phyloP scores from a whole-genome alignment of 2,113 vertebrate species.

The Rhodinocichla rosea region DNA sequence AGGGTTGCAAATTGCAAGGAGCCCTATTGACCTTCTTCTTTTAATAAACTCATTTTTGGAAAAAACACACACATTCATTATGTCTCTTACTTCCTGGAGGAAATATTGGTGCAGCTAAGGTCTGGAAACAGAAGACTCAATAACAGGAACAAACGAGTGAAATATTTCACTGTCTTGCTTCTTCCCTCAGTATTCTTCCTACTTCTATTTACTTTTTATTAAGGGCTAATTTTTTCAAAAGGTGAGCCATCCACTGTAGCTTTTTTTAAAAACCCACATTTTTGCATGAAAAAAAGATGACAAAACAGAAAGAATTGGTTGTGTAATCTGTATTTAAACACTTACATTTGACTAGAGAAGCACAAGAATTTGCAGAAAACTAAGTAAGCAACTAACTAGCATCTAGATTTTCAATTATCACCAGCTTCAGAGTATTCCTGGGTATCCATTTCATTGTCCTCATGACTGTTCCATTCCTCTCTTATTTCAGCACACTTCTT shows the following conservation, averaged over 20 bases:
- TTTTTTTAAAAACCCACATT: background rate
- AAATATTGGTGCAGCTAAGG: background rate
- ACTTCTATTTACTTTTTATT: background rate
- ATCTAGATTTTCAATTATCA: background rate
- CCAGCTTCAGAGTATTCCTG: background rate
- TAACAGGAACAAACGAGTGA: background rate
- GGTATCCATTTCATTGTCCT: background rate
- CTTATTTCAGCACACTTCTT: background rate
- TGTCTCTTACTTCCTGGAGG: background rate
- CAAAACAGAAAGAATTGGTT: background rate
- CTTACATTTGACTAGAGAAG: background rate
- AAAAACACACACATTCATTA: conserved; percentile 25
- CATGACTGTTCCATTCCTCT: background rate
- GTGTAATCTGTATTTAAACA: background rate
- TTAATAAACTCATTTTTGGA: conserved; percentile 31
- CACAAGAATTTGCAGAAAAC: background rate
- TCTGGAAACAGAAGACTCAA: background rate
- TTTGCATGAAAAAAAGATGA: background rate
- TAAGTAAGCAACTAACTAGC: background rate
- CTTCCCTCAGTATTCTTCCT: background rate
- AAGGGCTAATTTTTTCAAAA: background rate
- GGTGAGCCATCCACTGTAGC: background rate
- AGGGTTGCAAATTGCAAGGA: background rate
- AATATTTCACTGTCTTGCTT: background rate
- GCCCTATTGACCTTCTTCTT: background rate